Evolutionary conservation across 2,888 invertebrate species (phyloP), one percentile per base, ranked within the genome.

Genomic region (Cephus spinipes): DNA sequence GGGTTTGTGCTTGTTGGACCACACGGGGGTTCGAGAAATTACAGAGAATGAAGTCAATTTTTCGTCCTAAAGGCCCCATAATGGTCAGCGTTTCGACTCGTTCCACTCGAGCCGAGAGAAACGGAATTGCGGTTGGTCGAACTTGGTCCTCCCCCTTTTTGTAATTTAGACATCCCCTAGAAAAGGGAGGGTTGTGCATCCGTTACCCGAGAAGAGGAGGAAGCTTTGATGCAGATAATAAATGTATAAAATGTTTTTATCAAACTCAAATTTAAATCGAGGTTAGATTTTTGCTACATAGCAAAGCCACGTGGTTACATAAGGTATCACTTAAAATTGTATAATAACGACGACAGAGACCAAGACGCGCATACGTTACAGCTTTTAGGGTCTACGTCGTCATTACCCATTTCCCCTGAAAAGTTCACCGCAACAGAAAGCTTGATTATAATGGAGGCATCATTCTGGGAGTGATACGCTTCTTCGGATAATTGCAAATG

Each of bases 381-480:
- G 55, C 55, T 55, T 55, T 55, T 15, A 55, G 23, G 23, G 23
- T 15, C 23, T 9, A 55, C 23, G 6, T 55, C 23, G 23, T 55
- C 55, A 55, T 55, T 55, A 55, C 23, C 55, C 23, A 55, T 55
- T 55, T 55, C 55, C 23, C 55, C 9, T 55, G 55, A 55, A 55
- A 55, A 55, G 55, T 23, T 23, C 23, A 55, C 23, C 55, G 55
- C 55, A 55, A 23, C 23, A 55, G 55, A 23, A 23, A 55, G 55
- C 87, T 90, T 90, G 87, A 91, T 90, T 90, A 88, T 91, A 90
- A 90, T 90, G 87, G 89, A 90, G 89, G 89, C 89, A 90, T 91
- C 90, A 91, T 90, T 89, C 84, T 81, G 84, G 83, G 85, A 76
- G 74, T 77, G 77, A 87, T 86, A 84, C 85, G 85, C 85, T 87